Evolutionary conservation across 2,888 invertebrate species (phyloP).

Genomic region (Dasysyrphus tricinctus): DNA sequence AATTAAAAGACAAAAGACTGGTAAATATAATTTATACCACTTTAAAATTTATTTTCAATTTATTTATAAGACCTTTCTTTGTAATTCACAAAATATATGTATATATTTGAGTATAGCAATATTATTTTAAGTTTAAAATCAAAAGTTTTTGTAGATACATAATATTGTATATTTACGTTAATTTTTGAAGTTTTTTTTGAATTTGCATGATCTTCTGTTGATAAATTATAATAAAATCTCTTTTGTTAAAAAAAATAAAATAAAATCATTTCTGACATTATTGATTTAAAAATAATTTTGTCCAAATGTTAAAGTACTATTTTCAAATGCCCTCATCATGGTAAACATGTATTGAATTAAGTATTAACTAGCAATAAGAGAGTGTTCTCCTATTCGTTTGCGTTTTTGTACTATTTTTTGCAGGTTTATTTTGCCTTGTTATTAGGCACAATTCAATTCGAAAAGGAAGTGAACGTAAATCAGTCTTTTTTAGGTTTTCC

Average conservation of each 20-base stretch:
- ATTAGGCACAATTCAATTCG: too few species aligned
- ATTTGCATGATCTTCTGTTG: background rate
- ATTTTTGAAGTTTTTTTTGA: background rate
- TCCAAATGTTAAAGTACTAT: background rate
- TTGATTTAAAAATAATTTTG: background rate
- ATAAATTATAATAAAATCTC: background rate
- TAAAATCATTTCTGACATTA: background rate
- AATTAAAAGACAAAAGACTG: constrained; percentile 2
- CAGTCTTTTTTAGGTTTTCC: too few species aligned
- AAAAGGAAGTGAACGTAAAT: too few species aligned
- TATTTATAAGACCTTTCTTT: background rate
- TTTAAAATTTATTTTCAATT: background rate
- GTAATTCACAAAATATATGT: background rate
- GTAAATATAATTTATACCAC: background rate
- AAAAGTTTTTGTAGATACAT: background rate
- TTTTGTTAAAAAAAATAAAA: background rate
- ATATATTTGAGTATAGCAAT: constrained; percentile 1
- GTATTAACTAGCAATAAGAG: too few species aligned
- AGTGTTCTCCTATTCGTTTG: too few species aligned
- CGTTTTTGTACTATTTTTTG: too few species aligned
- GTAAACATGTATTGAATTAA: too few species aligned
- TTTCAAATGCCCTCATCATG: too few species aligned
- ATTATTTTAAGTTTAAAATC: constrained; percentile 9
- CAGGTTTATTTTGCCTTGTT: too few species aligned
- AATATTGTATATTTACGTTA: background rate